Conservation (phyloP, 2,888 invertebrate species). For the Caenorhabditis sinica region DNA sequence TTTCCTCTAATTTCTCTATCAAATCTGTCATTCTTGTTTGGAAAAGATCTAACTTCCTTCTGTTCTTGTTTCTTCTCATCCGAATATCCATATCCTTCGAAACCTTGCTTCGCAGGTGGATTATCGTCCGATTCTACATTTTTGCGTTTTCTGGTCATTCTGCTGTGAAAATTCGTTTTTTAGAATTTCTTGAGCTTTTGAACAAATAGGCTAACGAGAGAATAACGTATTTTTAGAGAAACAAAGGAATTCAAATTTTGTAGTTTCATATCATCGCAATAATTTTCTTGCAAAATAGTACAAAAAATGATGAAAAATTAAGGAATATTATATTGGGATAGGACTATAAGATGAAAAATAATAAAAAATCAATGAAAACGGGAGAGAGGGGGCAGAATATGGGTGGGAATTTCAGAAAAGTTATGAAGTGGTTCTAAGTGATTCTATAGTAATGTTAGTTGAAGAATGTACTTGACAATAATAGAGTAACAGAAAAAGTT, state of each 20-base stretch:
- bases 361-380: conserved; percentile 32
- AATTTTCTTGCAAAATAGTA: conserved; percentile 17
- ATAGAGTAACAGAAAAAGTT: conserved; percentile 6
- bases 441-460: conserved; percentile 42
- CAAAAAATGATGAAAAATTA: conserved; percentile 25
- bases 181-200: not conserved
- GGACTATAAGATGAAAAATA: conserved; percentile 24
- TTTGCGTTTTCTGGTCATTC: conserved; percentile 72
- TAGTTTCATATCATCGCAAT: conserved; percentile 23
- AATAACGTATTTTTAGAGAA: not conserved
- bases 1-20: not conserved
- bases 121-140: conserved; percentile 63
- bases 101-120: conserved; percentile 20
- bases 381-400: not conserved
- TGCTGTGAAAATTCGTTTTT: not conserved
- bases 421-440: conserved; percentile 19
- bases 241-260: not conserved
- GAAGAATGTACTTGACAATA: conserved; percentile 27
- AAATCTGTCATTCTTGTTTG: conserved; percentile 22
- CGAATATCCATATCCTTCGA: conserved; percentile 53
- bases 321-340: conserved; percentile 16
- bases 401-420: not conserved
- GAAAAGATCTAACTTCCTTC: conserved; percentile 26
- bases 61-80: conserved; percentile 9
- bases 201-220: not conserved